Percentiles rank a stretch among this genome's conserved stretches.
Evolutionary conservation across 2,888 invertebrate species (phyloP).

Genomic region (Branchellion lobata): DNA sequence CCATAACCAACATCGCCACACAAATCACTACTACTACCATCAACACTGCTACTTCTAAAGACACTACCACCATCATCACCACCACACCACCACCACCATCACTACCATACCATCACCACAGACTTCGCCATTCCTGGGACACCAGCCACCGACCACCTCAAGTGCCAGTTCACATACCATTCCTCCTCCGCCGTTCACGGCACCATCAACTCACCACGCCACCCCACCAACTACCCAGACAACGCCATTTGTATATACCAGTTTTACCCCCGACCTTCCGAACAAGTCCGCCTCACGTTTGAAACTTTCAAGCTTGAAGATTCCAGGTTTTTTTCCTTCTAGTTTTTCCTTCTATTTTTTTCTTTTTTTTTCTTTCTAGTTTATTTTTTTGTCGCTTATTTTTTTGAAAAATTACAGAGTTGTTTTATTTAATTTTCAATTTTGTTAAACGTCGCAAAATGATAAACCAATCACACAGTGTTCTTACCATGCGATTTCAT

Average conservation of each 20-base stretch:
- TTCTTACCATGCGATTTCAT: too few relatives aligned
- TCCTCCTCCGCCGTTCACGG: slow-evolving; percentile 56
- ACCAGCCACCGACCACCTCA: slow-evolving; percentile 80
- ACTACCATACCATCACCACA: too few relatives aligned
- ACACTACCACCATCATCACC: too few relatives aligned
- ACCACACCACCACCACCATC: too few relatives aligned
- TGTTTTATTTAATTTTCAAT: neutral
- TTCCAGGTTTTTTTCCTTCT: neutral
- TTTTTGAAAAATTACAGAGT: neutral
- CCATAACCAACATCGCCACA: too few relatives aligned
- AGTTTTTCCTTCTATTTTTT: slow-evolving; percentile 9
- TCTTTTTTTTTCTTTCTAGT: too few relatives aligned
- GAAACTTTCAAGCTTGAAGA: slow-evolving; percentile 54
- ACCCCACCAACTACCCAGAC: slow-evolving; percentile 61
- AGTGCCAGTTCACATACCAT: slow-evolving; percentile 83
- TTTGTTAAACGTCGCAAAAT: too few relatives aligned
- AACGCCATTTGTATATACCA: slow-evolving; percentile 63
- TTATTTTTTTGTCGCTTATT: slow-evolving; percentile 15
- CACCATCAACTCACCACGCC: slow-evolving; percentile 82
- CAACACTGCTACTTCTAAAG: neutral
- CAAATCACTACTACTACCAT: too few relatives aligned
- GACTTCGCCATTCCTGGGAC: slow-evolving; percentile 93
- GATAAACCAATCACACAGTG: too few relatives aligned
- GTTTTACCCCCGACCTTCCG: slow-evolving; percentile 57
- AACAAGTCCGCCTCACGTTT: slow-evolving; percentile 59